phyloP scores from a whole-genome alignment of 1,140 invertebrate genomes.

The Meloidogyne exigua region DNA sequence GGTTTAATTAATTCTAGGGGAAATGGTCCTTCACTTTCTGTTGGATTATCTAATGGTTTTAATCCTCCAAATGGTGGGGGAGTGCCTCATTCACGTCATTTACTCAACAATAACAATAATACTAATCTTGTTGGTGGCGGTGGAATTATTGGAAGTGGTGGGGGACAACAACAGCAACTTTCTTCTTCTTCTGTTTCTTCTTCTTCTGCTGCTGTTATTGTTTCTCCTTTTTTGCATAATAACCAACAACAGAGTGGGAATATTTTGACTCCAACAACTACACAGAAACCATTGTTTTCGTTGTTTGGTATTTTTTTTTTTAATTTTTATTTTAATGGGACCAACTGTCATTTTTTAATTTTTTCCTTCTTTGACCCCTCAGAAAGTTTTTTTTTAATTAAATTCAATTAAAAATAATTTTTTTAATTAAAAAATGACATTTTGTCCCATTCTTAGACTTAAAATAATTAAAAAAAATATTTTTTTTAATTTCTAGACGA shows the following conservation, averaged over 20 bases:
- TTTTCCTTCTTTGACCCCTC: too few relatives aligned
- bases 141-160: not conserved
- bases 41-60: slow-evolving; percentile 4
- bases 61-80: not conserved
- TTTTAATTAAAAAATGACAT: too few relatives aligned
- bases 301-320: not conserved
- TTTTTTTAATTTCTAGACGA: not conserved
- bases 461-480: too few relatives aligned
- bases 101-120: not conserved
- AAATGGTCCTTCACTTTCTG: not conserved
- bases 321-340: not conserved
- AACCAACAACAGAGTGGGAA: too few relatives aligned
- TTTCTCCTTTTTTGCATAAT: not conserved
- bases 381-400: too few relatives aligned
- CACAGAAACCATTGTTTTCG: not conserved
- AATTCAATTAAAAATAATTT: too few relatives aligned
- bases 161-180: not conserved
- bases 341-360: too few relatives aligned
- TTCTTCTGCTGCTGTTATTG: too few relatives aligned
- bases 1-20: not conserved
- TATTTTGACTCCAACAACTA: not conserved
- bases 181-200: too few relatives aligned
- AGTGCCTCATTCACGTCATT: not conserved
- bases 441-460: too few relatives aligned
- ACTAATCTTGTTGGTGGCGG: not conserved